Evolutionary conservation across 2,888 invertebrate species (phyloP).

Genomic region (Gari tellinella): DNA sequence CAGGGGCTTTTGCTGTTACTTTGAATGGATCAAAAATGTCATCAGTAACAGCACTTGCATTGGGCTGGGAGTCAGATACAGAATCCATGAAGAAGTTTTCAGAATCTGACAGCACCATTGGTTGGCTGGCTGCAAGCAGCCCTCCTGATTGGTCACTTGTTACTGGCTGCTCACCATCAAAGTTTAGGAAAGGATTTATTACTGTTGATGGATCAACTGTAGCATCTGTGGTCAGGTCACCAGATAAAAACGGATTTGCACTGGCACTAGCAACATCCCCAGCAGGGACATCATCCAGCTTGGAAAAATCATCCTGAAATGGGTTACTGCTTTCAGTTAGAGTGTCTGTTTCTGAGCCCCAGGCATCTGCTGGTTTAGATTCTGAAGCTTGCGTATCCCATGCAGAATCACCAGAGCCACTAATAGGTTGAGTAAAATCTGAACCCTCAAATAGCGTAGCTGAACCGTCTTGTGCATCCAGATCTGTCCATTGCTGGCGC

Average conservation of each 20-base stretch:
- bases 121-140: conserved; percentile 6
- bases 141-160: not conserved
- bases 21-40: conserved; percentile 72
- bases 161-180: conserved; percentile 15
- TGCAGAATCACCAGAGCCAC: conserved; percentile 12
- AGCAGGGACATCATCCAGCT: conserved; percentile 63
- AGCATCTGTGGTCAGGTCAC: conserved; percentile 2
- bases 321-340: conserved; percentile 65
- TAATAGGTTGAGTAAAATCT: conserved; percentile 1
- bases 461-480: conserved; percentile 5
- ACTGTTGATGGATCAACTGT: conserved; percentile 20
- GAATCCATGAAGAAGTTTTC: conserved; percentile 57
- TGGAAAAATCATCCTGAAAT: conserved; percentile 77
- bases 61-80: conserved; percentile 28
- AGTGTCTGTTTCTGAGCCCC: conserved; percentile 38
- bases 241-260: conserved; percentile 55
- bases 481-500: conserved; percentile 19
- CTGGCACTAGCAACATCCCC: conserved; percentile 20
- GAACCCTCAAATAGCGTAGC: conserved; percentile 24
- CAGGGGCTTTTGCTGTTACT: conserved; percentile 32
- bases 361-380: conserved; percentile 42
- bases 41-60: conserved; percentile 25
- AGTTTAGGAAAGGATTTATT: conserved; percentile 65
- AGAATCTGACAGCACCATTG: conserved; percentile 42
- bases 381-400: conserved; percentile 32